A percentile compares a stretch with the other conserved stretches of the same genome.
Conservation (phyloP, 2,113 vertebrate species). For the Xenus cinereus region DNA sequence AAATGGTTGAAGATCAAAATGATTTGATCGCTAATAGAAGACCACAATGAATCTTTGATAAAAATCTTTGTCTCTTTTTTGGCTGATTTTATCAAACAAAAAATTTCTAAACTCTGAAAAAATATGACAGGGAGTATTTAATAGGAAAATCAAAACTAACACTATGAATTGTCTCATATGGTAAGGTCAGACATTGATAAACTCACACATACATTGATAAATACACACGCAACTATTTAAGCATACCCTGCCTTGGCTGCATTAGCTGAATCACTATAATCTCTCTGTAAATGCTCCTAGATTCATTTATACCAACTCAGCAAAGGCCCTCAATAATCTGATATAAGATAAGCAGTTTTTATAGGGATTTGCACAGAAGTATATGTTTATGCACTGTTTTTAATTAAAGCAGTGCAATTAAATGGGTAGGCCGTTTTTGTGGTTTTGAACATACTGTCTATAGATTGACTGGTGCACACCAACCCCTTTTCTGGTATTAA, state of each 20-base stretch:
- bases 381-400: neutral
- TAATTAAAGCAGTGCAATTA: neutral
- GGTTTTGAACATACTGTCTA: neutral
- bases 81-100: neutral
- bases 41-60: neutral
- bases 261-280: neutral
- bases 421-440: neutral
- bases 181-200: neutral
- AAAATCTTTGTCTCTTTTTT: neutral
- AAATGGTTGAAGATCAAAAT: neutral
- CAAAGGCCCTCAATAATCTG: conserved; percentile 4
- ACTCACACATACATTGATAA: neutral
- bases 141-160: neutral
- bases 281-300: neutral
- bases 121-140: neutral
- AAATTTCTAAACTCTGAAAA: neutral
- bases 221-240: neutral
- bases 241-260: neutral
- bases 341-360: conserved; percentile 8
- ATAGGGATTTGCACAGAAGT: neutral
- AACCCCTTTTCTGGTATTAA: neutral
- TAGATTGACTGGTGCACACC: neutral
- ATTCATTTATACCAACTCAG: neutral
- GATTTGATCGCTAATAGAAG: neutral
- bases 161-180: neutral